These are phyloP conservation scores for Tanytarsus gracilentus DNA, from an alignment of 2,888 invertebrate species.

Conservation along the genomic window DNA sequence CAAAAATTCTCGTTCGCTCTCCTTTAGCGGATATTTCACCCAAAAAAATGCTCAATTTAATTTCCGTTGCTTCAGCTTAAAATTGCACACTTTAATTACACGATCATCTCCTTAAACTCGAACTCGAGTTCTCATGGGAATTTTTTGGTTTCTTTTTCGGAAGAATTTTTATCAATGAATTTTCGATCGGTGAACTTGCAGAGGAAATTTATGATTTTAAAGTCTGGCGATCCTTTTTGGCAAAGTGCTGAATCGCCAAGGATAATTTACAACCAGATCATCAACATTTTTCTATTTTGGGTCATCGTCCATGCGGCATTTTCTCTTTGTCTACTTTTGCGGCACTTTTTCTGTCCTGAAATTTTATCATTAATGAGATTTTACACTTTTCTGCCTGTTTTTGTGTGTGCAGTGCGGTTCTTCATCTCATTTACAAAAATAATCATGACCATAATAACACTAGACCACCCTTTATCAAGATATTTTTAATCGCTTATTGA, in stretches of 20 bases:
- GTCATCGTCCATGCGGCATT: background rate
- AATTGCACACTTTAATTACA: too few species aligned
- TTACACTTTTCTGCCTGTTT: too few species aligned
- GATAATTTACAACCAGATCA: conserved; percentile 11
- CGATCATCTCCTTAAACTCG: too few species aligned
- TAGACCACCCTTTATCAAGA: background rate
- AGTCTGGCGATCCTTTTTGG: background rate
- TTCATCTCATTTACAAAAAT: too few species aligned
- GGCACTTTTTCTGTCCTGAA: background rate
- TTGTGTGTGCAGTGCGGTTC: too few species aligned
- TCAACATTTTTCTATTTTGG: background rate
- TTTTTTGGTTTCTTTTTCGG: too few species aligned
- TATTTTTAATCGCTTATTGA: background rate
- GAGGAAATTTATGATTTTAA: background rate
- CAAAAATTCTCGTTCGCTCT: background rate
- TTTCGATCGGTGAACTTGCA: background rate
- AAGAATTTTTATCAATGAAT: background rate
- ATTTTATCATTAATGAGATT: too few species aligned
- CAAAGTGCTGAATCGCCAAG: conserved; percentile 8
- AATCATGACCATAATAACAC: background rate
- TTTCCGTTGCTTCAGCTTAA: too few species aligned
- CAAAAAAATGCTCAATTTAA: too few species aligned
- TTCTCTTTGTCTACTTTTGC: background rate
- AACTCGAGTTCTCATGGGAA: too few species aligned
- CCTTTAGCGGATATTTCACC: background rate